Conservation (phyloP, 2,113 vertebrate genomes). For the Pionites leucogaster region DNA sequence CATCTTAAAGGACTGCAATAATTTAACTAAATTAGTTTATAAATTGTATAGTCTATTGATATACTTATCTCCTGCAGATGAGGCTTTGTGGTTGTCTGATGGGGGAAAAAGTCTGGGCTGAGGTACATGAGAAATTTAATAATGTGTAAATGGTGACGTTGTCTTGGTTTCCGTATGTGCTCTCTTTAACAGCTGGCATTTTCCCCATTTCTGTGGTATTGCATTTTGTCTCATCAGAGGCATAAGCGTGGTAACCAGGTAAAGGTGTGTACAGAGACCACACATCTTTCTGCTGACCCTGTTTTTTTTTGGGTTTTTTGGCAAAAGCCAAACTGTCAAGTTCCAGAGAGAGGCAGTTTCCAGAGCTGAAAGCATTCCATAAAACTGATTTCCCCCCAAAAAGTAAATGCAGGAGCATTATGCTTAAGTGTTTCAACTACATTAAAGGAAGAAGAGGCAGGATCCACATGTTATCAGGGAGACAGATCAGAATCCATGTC, state of each 20-base stretch:
- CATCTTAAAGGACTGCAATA: not conserved
- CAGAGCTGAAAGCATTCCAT: not conserved
- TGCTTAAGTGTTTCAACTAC: not conserved
- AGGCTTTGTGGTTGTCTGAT: not conserved
- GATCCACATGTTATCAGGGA: not conserved
- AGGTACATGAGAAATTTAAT: not conserved
- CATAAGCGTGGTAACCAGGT: not conserved
- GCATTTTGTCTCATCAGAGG: not conserved
- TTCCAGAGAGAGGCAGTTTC: not conserved
- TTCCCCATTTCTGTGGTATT: not conserved
- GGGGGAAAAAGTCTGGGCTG: not conserved
- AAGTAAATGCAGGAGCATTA: not conserved
- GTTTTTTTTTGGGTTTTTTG: not conserved
- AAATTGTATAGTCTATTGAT: not conserved
- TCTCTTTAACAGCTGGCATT: not conserved
- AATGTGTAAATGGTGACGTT: not conserved
- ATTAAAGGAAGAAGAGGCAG: not conserved
- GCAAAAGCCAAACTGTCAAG: not conserved
- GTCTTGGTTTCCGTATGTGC: not conserved
- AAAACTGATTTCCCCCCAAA: fast-evolving
- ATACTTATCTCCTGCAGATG: not conserved
- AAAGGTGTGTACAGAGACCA: not conserved
- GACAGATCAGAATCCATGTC: not conserved
- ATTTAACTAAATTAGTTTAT: not conserved
- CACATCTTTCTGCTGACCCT: not conserved